These are phyloP conservation scores for Agrotis clavis DNA, from an alignment of 2,888 invertebrate genomes.

Conservation along the genomic window DNA sequence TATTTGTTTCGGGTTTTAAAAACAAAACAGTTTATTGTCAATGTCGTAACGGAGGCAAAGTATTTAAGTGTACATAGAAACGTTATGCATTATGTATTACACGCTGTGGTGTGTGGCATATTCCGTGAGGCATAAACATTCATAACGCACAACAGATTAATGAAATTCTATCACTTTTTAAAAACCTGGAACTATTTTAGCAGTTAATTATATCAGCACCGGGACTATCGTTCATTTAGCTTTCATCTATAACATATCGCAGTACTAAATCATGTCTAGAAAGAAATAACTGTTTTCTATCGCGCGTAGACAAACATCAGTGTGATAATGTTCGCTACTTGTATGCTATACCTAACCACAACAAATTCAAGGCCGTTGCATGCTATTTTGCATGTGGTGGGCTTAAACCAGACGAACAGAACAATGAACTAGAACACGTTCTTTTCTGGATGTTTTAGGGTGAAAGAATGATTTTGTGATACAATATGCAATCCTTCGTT, in stretches of 20 bases:
- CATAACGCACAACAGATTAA: slow-evolving; percentile 48
- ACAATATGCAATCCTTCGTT: background rate
- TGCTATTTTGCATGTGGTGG: slow-evolving; percentile 36
- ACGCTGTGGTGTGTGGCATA: slow-evolving; percentile 52
- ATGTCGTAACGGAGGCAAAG: slow-evolving; percentile 39
- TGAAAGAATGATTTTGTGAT: background rate
- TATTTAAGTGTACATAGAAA: slow-evolving; percentile 64
- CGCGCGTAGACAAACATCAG: slow-evolving; percentile 43
- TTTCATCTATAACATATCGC: slow-evolving; percentile 26
- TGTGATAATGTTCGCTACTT: slow-evolving; percentile 52
- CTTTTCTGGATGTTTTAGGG: background rate
- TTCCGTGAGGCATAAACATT: slow-evolving; percentile 61
- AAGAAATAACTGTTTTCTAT: slow-evolving; percentile 44
- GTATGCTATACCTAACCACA: slow-evolving; percentile 39
- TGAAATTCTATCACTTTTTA: slow-evolving; percentile 30
- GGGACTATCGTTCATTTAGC: slow-evolving; percentile 11
- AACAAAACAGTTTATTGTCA: slow-evolving; percentile 40
- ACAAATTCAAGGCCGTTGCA: slow-evolving; percentile 54
- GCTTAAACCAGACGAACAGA: background rate
- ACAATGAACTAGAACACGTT: background rate
- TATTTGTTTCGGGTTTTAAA: slow-evolving; percentile 25
- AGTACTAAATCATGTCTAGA: slow-evolving; percentile 36
- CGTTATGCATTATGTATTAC: slow-evolving; percentile 70
- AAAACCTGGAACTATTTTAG: slow-evolving; percentile 39
- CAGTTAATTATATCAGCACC: slow-evolving; percentile 26